phyloP scores from a whole-genome alignment of 2,888 invertebrate genomes.

The Caenorhabditis zanzibari region DNA sequence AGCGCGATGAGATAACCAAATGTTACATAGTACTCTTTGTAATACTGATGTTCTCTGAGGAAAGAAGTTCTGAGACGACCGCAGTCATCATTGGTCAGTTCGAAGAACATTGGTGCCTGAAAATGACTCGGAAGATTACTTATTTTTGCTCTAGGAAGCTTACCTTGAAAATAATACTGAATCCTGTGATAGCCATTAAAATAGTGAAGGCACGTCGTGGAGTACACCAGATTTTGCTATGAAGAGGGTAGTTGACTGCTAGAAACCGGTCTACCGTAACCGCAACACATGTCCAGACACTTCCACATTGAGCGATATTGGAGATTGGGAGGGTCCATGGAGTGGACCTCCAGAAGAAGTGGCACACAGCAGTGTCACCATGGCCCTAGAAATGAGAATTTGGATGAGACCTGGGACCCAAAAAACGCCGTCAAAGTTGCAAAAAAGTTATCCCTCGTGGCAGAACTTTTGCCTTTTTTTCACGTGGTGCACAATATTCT shows the following conservation, averaged over 20 bases:
- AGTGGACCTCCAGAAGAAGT: slow-evolving; percentile 81
- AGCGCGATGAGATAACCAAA: slow-evolving; percentile 78
- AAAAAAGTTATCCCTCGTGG: too few species aligned
- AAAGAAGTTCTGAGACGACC: slow-evolving; percentile 74
- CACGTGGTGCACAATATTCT: too few species aligned
- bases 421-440: too few species aligned
- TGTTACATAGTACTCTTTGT: slow-evolving; percentile 78
- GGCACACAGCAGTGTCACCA: slow-evolving; percentile 72
- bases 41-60: slow-evolving; percentile 73
- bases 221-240: slow-evolving; percentile 80
- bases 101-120: slow-evolving; percentile 77
- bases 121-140: slow-evolving; percentile 21
- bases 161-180: slow-evolving; percentile 77
- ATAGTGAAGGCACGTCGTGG: slow-evolving; percentile 72
- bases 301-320: slow-evolving; percentile 77
- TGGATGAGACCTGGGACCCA: too few species aligned
- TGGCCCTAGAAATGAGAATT: slow-evolving; percentile 56
- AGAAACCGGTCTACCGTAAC: slow-evolving; percentile 82
- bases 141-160: background rate
- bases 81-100: slow-evolving; percentile 77
- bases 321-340: slow-evolving; percentile 79
- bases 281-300: slow-evolving; percentile 82
- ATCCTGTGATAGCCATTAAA: slow-evolving; percentile 72
- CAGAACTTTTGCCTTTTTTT: too few species aligned
- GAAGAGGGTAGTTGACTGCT: slow-evolving; percentile 80